A percentile compares a stretch with the other conserved stretches of the same genome.
Evolutionary conservation across 2,888 invertebrate genomes (phyloP).

Genomic region (Margaritifera margaritifera): DNA sequence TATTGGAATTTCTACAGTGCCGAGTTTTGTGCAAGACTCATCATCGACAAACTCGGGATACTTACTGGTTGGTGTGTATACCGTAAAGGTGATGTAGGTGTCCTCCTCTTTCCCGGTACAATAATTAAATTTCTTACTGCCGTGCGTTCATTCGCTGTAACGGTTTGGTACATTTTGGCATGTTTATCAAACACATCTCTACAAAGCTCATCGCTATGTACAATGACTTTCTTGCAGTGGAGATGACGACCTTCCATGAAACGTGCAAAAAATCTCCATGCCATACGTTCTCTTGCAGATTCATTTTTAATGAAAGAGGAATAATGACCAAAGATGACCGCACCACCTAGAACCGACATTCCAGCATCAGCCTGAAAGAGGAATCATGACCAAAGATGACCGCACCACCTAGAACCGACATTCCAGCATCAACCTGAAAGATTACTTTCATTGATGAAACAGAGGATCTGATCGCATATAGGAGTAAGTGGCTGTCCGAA

Average conservation of each 20-base stretch:
- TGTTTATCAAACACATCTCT: slow-evolving; percentile 31
- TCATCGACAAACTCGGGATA: slow-evolving; percentile 30
- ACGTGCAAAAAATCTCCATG: slow-evolving; percentile 12
- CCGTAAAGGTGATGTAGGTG: slow-evolving; percentile 15
- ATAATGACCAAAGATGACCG: slow-evolving; percentile 41
- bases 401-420: slow-evolving; percentile 24
- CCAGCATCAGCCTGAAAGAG: slow-evolving; percentile 31
- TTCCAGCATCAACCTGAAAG: slow-evolving; percentile 26
- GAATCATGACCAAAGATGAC: slow-evolving; percentile 29
- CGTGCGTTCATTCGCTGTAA: slow-evolving; percentile 27
- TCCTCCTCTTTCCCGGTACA: slow-evolving; percentile 14
- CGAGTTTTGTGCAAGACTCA: slow-evolving; percentile 21
- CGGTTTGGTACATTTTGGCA: slow-evolving; percentile 26
- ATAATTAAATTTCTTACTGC: slow-evolving; percentile 22
- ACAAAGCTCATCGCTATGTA: slow-evolving; percentile 22
- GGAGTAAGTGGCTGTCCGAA: slow-evolving; percentile 35
- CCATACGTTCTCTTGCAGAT: slow-evolving; percentile 37
- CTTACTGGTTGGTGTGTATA: slow-evolving; percentile 27
- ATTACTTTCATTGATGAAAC: slow-evolving; percentile 30
- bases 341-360: slow-evolving; percentile 38
- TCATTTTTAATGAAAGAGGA: slow-evolving; percentile 27
- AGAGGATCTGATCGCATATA: slow-evolving; percentile 21
- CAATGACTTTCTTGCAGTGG: slow-evolving; percentile 18
- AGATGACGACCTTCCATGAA: slow-evolving; percentile 27
- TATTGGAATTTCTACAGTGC: slow-evolving; percentile 20